Conservation (phyloP, 2,888 invertebrate genomes). For the Aspidiotus destructor region DNA sequence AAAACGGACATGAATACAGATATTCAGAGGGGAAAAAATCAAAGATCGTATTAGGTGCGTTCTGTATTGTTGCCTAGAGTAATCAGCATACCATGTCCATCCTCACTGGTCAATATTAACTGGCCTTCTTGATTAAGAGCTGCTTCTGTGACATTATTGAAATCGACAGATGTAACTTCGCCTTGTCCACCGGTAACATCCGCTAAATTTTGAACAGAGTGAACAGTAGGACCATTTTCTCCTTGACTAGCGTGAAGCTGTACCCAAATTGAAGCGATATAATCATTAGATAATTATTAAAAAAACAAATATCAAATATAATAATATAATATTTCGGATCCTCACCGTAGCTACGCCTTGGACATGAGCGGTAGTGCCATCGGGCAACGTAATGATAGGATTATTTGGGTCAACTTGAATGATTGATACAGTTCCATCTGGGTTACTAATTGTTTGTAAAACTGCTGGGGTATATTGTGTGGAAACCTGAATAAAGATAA, state of each 20-base stretch:
- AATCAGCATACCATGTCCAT: constrained; percentile 66
- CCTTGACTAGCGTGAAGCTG: constrained; percentile 47
- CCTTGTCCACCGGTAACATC: constrained; percentile 47
- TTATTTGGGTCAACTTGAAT: constrained; percentile 91
- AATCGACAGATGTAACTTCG: constrained; percentile 67
- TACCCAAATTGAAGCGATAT: constrained; percentile 19
- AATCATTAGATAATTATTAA: constrained; percentile 10
- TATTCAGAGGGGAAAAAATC: neutral
- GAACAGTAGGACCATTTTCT: constrained; percentile 41
- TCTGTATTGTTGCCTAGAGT: neutral
- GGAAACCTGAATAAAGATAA: constrained; percentile 14
- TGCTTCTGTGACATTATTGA: constrained; percentile 81
- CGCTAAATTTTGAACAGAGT: constrained; percentile 58
- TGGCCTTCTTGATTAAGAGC: constrained; percentile 86
- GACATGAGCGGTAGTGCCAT: constrained; percentile 91
- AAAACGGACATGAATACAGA: neutral
- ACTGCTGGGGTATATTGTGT: constrained; percentile 53
- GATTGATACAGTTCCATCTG: constrained; percentile 90
- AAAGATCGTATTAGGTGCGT: too few species aligned
- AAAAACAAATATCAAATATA: constrained; percentile 12
- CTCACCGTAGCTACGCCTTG: constrained; percentile 61
- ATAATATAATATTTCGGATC: neutral
- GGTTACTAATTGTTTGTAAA: constrained; percentile 90
- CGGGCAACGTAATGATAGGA: constrained; percentile 88
- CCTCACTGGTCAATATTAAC: constrained; percentile 88